Evolutionary conservation across 2,113 vertebrate species (phyloP).

Genomic region (Sylvietta virens): DNA sequence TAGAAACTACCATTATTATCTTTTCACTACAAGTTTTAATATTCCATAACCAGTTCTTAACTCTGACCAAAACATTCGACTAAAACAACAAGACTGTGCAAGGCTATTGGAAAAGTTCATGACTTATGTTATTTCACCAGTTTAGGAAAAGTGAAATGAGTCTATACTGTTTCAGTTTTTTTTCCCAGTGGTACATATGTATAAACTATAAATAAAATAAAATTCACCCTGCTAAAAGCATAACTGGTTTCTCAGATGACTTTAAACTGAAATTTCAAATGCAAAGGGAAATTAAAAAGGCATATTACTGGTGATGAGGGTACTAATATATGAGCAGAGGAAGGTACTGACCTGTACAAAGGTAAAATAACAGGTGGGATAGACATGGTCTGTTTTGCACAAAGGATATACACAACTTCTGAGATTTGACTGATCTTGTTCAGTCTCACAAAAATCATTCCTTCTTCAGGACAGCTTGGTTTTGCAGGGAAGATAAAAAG

Average conservation of each 20-base stretch:
- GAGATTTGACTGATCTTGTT: not conserved
- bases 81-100: not conserved
- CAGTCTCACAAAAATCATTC: not conserved
- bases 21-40: not conserved
- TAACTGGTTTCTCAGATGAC: not conserved
- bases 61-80: not conserved
- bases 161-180: not conserved
- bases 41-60: not conserved
- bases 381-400: not conserved
- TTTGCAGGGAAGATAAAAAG: not conserved
- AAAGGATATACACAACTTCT: not conserved
- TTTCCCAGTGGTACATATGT: accelerated
- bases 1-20: not conserved
- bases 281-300: not conserved
- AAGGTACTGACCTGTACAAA: not conserved
- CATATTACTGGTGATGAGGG: not conserved
- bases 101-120: not conserved
- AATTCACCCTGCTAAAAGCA: not conserved
- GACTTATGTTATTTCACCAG: not conserved
- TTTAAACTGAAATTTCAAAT: not conserved
- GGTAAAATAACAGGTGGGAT: not conserved
- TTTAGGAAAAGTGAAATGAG: not conserved
- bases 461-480: not conserved
- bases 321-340: not conserved
- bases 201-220: not conserved